Percentiles rank a stretch among this genome's conserved stretches.
Evolutionary conservation across 1,140 invertebrate genomes (phyloP).

Genomic region (Diorhabda carinulata): DNA sequence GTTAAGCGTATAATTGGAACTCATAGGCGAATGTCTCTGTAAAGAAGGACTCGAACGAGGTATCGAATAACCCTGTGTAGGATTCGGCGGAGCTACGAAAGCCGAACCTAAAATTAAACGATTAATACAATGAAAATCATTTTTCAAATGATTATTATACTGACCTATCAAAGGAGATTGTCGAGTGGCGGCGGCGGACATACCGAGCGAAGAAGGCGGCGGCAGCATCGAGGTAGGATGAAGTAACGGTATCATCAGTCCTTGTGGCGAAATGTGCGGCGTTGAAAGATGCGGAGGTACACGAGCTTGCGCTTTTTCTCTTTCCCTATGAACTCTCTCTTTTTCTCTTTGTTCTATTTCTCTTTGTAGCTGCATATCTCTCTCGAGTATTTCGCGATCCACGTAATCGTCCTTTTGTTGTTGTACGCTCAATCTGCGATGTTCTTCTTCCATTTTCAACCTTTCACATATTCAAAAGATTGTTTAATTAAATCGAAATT

Average conservation of each 20-base stretch:
- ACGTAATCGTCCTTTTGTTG: conserved; percentile 52
- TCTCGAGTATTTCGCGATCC: conserved; percentile 50
- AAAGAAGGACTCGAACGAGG: conserved; percentile 41
- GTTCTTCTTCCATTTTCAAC: conserved; percentile 64
- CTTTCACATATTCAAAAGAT: conserved; percentile 35
- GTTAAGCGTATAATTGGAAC: conserved; percentile 36
- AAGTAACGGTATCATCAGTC: conserved; percentile 38
- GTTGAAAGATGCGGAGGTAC: conserved; percentile 33
- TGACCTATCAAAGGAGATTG: conserved; percentile 33
- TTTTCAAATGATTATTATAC: background rate
- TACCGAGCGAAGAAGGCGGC: conserved; percentile 34
- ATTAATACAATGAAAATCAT: background rate
- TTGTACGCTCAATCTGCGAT: conserved; percentile 52
- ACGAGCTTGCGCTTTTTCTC: conserved; percentile 45
- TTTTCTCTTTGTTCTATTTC: conserved; percentile 46
- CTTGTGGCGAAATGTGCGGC: conserved; percentile 32
- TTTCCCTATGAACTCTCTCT: conserved; percentile 40
- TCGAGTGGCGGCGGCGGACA: conserved; percentile 30
- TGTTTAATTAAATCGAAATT: background rate
- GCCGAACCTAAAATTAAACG: conserved; percentile 3
- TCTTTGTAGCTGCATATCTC: conserved; percentile 48
- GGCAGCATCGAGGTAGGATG: conserved; percentile 42
- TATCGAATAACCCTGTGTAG: conserved; percentile 28
- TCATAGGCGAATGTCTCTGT: conserved; percentile 42
- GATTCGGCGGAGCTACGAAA: conserved; percentile 21